Conservation (phyloP, 2,797 vertebrate species). For the Arctocebus calabarensis region DNA sequence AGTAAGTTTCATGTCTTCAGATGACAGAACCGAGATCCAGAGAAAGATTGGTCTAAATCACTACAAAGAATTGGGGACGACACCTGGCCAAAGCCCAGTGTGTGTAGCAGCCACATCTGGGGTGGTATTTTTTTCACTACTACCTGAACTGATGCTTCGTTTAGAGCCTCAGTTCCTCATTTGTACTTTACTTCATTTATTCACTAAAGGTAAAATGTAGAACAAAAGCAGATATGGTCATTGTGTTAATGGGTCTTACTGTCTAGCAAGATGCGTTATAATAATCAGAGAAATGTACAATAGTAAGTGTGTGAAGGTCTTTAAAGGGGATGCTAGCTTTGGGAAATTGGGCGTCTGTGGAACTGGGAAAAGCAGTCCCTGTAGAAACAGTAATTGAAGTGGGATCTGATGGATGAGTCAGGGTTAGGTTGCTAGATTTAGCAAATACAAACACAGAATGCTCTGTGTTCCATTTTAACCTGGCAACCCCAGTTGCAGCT, state of each 20-base stretch:
- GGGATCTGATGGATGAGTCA: not conserved
- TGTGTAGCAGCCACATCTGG: not conserved
- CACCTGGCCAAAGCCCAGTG: not conserved
- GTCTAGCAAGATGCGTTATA: not conserved
- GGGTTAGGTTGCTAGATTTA: not conserved
- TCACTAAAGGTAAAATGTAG: conserved; percentile 4
- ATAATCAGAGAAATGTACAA: not conserved
- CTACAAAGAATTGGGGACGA: not conserved
- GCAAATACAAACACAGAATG: not conserved
- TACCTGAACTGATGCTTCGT: not conserved
- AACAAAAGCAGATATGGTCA: not conserved
- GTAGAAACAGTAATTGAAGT: not conserved
- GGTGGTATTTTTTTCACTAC: not conserved
- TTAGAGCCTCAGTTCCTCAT: not conserved
- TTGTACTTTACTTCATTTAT: not conserved
- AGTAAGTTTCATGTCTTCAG: not conserved
- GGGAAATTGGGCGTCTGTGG: not conserved
- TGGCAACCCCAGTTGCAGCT: not conserved
- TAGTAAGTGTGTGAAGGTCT: not conserved
- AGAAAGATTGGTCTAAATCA: not conserved
- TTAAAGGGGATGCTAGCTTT: not conserved
- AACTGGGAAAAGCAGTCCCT: not conserved
- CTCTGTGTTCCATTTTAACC: not conserved
- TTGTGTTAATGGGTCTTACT: not conserved
- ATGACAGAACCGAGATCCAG: not conserved